phyloP scores from a whole-genome alignment of 2,888 invertebrate genomes.

The Hipparchia sbordonii region DNA sequence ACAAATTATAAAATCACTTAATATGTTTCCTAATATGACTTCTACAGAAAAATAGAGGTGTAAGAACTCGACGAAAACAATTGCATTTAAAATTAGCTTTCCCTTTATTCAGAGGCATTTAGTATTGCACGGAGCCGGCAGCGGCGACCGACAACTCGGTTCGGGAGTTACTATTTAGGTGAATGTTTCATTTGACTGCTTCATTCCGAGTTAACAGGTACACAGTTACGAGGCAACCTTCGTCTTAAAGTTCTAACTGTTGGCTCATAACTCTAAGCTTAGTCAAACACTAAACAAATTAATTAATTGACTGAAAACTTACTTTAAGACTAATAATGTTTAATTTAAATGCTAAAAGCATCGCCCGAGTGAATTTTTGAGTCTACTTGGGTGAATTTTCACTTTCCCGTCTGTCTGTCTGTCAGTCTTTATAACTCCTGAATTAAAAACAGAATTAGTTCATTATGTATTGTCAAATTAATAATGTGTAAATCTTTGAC shows the following conservation, averaged over 20 bases:
- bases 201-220: background rate
- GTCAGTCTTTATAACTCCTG: too few species aligned
- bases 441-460: too few species aligned
- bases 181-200: constrained; percentile 19
- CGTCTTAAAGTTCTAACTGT: background rate
- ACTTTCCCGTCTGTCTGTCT: too few species aligned
- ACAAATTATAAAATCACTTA: background rate
- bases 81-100: constrained; percentile 15
- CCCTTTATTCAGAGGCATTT: constrained; percentile 11
- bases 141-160: background rate
- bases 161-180: constrained; percentile 5
- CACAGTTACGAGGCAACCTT: background rate
- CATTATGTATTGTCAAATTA: too few species aligned
- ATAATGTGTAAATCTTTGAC: too few species aligned
- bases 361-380: too few species aligned
- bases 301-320: background rate
- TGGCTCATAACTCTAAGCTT: background rate
- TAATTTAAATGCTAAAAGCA: too few species aligned
- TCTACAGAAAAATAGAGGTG: background rate
- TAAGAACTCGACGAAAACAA: background rate
- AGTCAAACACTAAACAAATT: background rate
- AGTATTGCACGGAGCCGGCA: constrained; percentile 9
- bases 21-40: background rate
- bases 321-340: too few species aligned
- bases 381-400: too few species aligned